Conservation (phyloP, 2,888 invertebrate genomes). For the Scaptomyza parva region DNA sequence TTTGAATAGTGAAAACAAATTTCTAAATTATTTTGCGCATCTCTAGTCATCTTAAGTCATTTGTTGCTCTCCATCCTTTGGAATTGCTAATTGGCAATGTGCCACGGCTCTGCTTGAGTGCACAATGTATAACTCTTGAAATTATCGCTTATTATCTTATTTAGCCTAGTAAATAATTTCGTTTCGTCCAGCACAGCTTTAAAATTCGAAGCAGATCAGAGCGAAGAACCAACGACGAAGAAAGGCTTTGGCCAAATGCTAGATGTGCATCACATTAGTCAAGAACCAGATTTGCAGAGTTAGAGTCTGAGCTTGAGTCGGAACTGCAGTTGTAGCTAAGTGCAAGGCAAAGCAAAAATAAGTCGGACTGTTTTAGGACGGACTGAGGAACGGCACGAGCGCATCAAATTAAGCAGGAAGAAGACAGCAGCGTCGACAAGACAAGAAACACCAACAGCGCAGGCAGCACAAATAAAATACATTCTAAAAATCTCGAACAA, state of each 20-base stretch:
- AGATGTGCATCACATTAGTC: constrained; percentile 31
- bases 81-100: constrained; percentile 20
- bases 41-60: constrained; percentile 2
- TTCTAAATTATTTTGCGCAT: background rate
- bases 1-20: too few species aligned
- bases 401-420: constrained; percentile 73
- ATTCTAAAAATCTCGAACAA: constrained; percentile 76
- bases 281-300: constrained; percentile 30
- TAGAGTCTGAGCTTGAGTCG: constrained; percentile 5
- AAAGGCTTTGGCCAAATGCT: constrained; percentile 21
- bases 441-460: constrained; percentile 30
- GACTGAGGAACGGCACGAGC: constrained; percentile 69
- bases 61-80: background rate
- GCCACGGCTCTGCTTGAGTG: constrained; percentile 23
- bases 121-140: constrained; percentile 45
- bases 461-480: constrained; percentile 73
- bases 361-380: constrained; percentile 29
- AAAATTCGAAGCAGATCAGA: constrained; percentile 54
- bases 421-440: constrained; percentile 49
- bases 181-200: constrained; percentile 61
- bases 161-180: constrained; percentile 72
- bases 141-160: constrained; percentile 71
- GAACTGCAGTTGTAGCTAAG: constrained; percentile 15
- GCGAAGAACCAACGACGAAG: constrained; percentile 27
- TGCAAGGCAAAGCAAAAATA: constrained; percentile 11